Conservation (phyloP, 2,113 vertebrate species). For the Holacanthus passer region DNA sequence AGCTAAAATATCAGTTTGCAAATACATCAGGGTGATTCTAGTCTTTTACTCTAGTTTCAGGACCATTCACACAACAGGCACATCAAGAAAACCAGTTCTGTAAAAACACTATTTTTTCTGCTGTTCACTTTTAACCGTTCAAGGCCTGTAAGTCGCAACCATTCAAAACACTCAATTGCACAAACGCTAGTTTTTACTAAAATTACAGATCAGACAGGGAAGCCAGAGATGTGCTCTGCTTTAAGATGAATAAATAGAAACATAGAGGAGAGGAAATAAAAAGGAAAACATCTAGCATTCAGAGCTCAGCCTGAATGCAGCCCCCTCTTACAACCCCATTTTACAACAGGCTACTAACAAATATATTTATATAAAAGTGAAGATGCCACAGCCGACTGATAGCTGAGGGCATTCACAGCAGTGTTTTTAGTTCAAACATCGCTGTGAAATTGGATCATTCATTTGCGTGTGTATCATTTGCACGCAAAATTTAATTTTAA, state of each 20-base stretch:
- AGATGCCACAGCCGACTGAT: neutral
- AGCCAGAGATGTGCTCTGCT: neutral
- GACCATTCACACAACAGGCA: neutral
- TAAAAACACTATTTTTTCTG: neutral
- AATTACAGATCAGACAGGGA: neutral
- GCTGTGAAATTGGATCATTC: constrained; percentile 33
- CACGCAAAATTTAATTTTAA: constrained; percentile 29
- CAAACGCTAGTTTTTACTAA: neutral
- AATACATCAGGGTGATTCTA: neutral
- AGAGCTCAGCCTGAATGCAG: neutral
- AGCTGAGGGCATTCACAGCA: neutral
- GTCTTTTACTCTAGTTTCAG: neutral
- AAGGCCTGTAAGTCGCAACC: neutral
- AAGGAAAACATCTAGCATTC: neutral
- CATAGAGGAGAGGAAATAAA: neutral
- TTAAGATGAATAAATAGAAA: neutral
- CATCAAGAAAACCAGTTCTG: neutral
- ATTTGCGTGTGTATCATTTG: constrained; percentile 9
- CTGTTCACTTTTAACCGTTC: no score
- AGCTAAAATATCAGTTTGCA: neutral
- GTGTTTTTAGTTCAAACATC: constrained; percentile 20
- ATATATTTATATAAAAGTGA: constrained; percentile 20
- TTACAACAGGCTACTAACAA: neutral
- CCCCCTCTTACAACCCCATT: neutral
- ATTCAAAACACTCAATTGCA: neutral